A percentile compares a stretch with the other conserved stretches of the same genome.
These are phyloP conservation scores for Peromyscus aztecus DNA, from an alignment of 2,797 vertebrate species.

Conservation along the genomic window DNA sequence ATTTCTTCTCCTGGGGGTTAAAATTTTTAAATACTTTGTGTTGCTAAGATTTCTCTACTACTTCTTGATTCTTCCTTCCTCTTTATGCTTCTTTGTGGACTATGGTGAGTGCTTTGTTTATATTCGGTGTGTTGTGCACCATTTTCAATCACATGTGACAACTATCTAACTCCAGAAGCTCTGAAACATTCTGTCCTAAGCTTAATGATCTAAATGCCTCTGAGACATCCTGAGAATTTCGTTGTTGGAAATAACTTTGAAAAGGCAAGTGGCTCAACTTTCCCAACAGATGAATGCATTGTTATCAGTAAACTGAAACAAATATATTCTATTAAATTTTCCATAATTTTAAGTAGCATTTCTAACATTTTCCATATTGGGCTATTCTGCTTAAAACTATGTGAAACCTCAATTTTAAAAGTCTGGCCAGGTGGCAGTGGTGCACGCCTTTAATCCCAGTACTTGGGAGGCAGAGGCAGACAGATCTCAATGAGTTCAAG, in stretches of 20 bases:
- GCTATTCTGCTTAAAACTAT: neutral
- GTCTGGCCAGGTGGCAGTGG: no score
- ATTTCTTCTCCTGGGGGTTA: neutral
- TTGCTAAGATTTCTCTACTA: neutral
- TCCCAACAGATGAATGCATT: neutral
- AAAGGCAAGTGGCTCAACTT: neutral
- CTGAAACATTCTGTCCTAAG: neutral
- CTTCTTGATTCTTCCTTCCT: neutral
- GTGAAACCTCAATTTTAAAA: neutral
- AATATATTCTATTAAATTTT: neutral
- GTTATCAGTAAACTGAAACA: neutral
- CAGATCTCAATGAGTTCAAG: no score
- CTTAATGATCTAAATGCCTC: neutral
- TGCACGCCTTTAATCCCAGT: no score
- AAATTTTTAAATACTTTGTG: constrained; percentile 7
- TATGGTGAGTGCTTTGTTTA: neutral
- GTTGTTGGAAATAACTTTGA: neutral
- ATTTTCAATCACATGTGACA: neutral
- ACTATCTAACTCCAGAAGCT: constrained; percentile 12
- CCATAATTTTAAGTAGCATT: neutral
- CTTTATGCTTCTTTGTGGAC: neutral
- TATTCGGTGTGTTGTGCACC: neutral
- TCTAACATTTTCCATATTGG: neutral
- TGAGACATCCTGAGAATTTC: neutral
- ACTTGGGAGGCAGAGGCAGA: no score